A percentile compares a stretch with the other conserved stretches of the same genome.
These are phyloP conservation scores for Leptarthrus brevirostris DNA, from an alignment of 2,888 invertebrate species.

Conservation along the genomic window DNA sequence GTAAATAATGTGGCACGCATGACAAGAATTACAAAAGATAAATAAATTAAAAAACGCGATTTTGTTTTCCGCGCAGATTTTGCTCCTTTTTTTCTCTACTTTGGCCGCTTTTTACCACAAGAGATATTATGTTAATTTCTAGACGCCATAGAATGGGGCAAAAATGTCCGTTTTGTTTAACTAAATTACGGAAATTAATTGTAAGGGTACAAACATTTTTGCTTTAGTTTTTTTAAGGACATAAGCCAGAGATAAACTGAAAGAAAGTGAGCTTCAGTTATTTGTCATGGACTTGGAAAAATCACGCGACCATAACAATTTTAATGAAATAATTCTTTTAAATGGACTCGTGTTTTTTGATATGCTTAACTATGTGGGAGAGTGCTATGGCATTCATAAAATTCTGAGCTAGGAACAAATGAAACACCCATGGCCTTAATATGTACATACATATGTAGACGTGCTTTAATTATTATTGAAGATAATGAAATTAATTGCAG, in stretches of 20 bases:
- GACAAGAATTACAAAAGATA: slow-evolving; percentile 54
- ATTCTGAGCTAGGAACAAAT: too few relatives aligned
- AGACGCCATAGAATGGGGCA: slow-evolving; percentile 18
- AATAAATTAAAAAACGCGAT: slow-evolving; percentile 53
- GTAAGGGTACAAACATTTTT: slow-evolving; percentile 25
- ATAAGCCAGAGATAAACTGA: slow-evolving; percentile 43
- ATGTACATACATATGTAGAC: too few relatives aligned
- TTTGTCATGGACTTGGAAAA: slow-evolving; percentile 35
- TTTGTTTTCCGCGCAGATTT: slow-evolving; percentile 38
- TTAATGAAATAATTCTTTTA: slow-evolving; percentile 46
- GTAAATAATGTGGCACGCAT: slow-evolving; percentile 54
- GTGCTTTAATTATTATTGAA: too few relatives aligned
- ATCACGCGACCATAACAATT: slow-evolving; percentile 44
- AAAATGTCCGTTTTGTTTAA: slow-evolving; percentile 47
- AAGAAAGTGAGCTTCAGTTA: slow-evolving; percentile 41
- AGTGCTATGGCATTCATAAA: too few relatives aligned
- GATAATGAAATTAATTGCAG: too few relatives aligned
- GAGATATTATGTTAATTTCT: slow-evolving; percentile 49
- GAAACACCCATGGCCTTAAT: too few relatives aligned
- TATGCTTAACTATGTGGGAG: slow-evolving; percentile 50
- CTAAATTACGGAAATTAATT: slow-evolving; percentile 49
- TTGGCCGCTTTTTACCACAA: slow-evolving; percentile 31
- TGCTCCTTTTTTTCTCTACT: slow-evolving; percentile 1
- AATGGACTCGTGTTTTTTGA: slow-evolving; percentile 48
- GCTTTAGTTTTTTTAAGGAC: neutral